A percentile compares a stretch with the other conserved stretches of the same genome.
Conservation (phyloP, 2,888 invertebrate genomes). For the Torymus auratus region DNA sequence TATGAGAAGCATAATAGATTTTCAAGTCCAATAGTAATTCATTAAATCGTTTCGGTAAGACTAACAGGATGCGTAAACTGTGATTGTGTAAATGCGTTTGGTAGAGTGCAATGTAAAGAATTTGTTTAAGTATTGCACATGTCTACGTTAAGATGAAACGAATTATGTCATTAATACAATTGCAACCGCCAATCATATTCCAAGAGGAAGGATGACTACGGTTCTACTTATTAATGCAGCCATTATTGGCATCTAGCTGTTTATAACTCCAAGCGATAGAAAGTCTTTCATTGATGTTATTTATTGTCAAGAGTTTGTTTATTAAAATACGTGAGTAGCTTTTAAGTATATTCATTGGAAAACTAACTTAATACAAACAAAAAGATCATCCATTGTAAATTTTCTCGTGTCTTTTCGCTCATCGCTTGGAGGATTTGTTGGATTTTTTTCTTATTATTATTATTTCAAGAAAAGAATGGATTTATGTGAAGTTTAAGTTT, state of each 20-base stretch:
- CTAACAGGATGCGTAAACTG: constrained; percentile 62
- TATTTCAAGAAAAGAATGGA: constrained; percentile 26
- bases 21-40: constrained; percentile 46
- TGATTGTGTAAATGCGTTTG: constrained; percentile 66
- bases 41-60: constrained; percentile 47
- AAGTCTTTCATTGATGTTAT: constrained; percentile 43
- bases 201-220: constrained; percentile 5
- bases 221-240: constrained; percentile 5
- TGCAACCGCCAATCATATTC: constrained; percentile 48
- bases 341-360: constrained; percentile 32
- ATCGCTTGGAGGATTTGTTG: constrained; percentile 43
- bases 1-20: constrained; percentile 31
- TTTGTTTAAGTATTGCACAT: constrained; percentile 51
- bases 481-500: constrained; percentile 28
- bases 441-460: constrained; percentile 23
- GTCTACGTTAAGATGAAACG: constrained; percentile 40
- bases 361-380: constrained; percentile 27
- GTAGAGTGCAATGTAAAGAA: constrained; percentile 63
- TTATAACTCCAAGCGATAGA: constrained; percentile 47
- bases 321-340: constrained; percentile 17
- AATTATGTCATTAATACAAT: constrained; percentile 42
- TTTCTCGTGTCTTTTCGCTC: constrained; percentile 29
- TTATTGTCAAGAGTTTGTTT: constrained; percentile 32
- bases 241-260: constrained; percentile 23
- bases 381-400: constrained; percentile 45